These are phyloP conservation scores for Orchestia grillus DNA, from an alignment of 1,140 invertebrate genomes.

Conservation along the genomic window DNA sequence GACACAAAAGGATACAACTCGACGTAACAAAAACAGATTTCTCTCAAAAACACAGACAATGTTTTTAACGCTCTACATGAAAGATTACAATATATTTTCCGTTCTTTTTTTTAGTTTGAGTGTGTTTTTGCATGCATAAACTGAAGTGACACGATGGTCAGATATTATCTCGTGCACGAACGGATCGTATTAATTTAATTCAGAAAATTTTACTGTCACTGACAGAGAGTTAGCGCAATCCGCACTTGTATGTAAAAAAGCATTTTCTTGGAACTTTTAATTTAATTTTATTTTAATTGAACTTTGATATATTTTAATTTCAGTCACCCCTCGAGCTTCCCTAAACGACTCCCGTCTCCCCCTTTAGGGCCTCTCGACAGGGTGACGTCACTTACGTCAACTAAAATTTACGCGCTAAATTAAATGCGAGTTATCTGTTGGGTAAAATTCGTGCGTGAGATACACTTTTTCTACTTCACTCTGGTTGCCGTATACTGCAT, in stretches of 20 bases:
- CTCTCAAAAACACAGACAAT: no score
- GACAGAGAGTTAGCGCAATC: neutral
- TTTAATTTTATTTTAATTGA: neutral
- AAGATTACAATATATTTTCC: neutral
- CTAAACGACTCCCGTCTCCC: constrained; percentile 36
- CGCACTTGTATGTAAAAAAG: neutral
- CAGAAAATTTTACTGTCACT: neutral
- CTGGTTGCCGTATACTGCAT: neutral
- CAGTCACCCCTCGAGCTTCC: neutral
- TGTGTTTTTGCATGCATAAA: no score
- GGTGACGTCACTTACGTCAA: neutral
- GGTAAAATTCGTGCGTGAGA: neutral
- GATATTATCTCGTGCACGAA: no score
- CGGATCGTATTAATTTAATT: no score
- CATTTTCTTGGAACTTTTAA: neutral
- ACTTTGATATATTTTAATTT: neutral
- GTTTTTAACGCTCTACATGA: neutral
- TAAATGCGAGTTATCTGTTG: neutral
- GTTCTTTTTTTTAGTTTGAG: neutral
- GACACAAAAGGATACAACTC: neutral
- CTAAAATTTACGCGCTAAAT: neutral
- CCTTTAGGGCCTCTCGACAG: constrained; percentile 29
- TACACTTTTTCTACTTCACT: no score
- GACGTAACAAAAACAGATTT: neutral
- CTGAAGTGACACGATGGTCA: no score